phyloP scores from a whole-genome alignment of 2,113 vertebrate genomes.

The Orthochromis indermauri region DNA sequence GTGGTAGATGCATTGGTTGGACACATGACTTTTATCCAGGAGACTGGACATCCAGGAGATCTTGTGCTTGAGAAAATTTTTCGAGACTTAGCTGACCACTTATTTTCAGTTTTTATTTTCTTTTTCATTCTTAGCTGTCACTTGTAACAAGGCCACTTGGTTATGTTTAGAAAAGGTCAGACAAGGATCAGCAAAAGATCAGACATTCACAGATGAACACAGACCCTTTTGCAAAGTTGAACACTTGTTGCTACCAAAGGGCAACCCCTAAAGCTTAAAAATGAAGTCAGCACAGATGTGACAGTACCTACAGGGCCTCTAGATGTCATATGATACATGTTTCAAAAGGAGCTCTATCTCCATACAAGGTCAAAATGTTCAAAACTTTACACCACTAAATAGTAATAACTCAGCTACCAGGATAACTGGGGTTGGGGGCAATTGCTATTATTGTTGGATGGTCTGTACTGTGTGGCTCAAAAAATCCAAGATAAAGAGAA shows the following conservation, averaged over 20 bases:
- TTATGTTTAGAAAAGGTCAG: neutral
- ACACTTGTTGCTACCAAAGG: neutral
- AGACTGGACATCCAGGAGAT: neutral
- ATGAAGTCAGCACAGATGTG: neutral
- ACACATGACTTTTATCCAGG: neutral
- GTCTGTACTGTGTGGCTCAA: rapidly evolving
- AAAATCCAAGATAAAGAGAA: neutral
- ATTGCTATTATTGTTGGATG: neutral
- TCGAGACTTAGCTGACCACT: neutral
- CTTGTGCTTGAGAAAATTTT: neutral
- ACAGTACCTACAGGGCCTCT: neutral
- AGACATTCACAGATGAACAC: neutral
- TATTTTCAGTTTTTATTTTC: neutral
- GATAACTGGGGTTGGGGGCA: neutral
- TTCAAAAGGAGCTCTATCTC: neutral
- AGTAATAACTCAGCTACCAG: neutral
- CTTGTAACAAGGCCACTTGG: neutral
- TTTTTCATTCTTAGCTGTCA: neutral
- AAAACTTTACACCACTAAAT: neutral
- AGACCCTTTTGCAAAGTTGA: neutral
- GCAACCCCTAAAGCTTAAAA: neutral
- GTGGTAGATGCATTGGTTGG: neutral
- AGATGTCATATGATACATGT: neutral
- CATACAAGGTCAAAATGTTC: neutral
- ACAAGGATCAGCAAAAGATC: neutral